A percentile compares a stretch with the other conserved stretches of the same genome.
These are phyloP conservation scores for Erethizon dorsatum DNA, from an alignment of 2,797 vertebrate species.

Conservation along the genomic window DNA sequence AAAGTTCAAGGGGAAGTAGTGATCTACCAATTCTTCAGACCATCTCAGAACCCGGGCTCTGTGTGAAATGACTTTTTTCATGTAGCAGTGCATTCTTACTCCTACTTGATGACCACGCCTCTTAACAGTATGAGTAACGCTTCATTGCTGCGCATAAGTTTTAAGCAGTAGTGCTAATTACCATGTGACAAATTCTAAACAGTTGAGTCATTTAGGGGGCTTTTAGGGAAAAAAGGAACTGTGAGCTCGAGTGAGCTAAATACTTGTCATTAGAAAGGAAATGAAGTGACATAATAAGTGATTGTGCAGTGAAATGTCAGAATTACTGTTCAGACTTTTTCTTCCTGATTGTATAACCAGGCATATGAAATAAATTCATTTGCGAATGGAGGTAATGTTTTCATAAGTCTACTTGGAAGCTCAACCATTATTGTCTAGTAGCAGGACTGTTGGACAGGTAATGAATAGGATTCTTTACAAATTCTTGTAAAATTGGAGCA, in stretches of 20 bases:
- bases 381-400: constrained; percentile 60
- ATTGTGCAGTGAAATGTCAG: constrained; percentile 53
- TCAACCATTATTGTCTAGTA: background rate
- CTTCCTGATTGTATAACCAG: constrained; percentile 3
- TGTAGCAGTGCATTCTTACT: constrained; percentile 46
- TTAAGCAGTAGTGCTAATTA: constrained; percentile 66
- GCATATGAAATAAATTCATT: constrained; percentile 45
- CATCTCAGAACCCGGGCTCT: background rate
- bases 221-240: constrained; percentile 74
- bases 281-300: constrained; percentile 42
- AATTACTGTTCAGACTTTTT: constrained; percentile 9
- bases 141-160: background rate
- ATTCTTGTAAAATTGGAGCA: background rate
- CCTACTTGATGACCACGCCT: background rate
- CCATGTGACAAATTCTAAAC: constrained; percentile 66
- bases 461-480: background rate
- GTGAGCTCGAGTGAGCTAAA: constrained; percentile 46
- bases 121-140: constrained; percentile 36
- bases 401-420: constrained; percentile 53
- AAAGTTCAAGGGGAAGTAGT: background rate
- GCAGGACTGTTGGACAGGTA: constrained; percentile 16
- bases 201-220: constrained; percentile 60
- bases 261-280: constrained; percentile 68
- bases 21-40: background rate
- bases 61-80: constrained; percentile 25